phyloP scores from a whole-genome alignment of 2,888 invertebrate species.

The Tenthredo livida region DNA sequence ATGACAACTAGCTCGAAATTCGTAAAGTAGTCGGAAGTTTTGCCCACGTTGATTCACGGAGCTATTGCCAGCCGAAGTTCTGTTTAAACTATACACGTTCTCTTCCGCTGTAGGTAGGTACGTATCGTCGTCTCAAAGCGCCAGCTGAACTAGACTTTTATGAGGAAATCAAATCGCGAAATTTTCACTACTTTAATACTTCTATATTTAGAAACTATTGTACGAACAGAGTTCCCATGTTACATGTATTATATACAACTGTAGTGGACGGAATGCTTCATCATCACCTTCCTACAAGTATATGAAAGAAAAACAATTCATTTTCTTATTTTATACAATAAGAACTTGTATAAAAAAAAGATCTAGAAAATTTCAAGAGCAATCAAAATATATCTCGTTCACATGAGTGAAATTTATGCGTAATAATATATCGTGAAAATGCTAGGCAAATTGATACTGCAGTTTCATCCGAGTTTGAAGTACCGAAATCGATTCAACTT shows the following conservation, averaged over 20 bases:
- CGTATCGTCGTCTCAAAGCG: constrained; percentile 12
- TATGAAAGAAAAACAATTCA: background rate
- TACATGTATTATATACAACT: background rate
- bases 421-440: background rate
- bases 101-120: background rate
- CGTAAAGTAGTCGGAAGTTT: background rate
- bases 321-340: background rate
- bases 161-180: background rate
- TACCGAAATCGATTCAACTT: background rate
- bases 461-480: background rate
- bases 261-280: background rate
- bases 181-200: constrained; percentile 6
- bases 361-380: background rate
- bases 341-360: background rate
- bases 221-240: background rate
- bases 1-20: background rate
- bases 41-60: background rate
- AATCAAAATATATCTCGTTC: background rate
- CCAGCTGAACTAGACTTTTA: constrained; percentile 31
- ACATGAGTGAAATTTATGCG: background rate
- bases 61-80: constrained; percentile 5
- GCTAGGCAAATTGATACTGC: background rate
- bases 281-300: background rate
- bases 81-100: background rate
- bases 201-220: constrained; percentile 25